Evolutionary conservation across 2,888 invertebrate genomes (phyloP), one percentile per base, ranked within the genome.

Genomic region (Timema podura): DNA sequence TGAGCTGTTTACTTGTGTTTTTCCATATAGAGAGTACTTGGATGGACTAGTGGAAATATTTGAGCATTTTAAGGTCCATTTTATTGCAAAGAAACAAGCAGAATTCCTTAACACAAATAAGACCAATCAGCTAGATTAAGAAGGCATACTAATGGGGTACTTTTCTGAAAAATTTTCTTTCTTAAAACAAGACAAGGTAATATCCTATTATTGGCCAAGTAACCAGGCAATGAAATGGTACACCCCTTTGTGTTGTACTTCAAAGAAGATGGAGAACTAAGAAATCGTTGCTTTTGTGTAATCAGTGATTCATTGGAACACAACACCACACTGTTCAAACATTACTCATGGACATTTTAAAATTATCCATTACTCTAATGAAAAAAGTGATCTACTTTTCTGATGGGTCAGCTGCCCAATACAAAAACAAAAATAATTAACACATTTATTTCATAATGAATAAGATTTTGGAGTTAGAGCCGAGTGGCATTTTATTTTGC

Each of bases 401-500:
- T 59, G 9, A 59, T 59, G 59, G 59, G 16, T 59, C 59, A 44
- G 8, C 59, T 10, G 59, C 59, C 5, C 59, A 59, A 16, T 57
- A 57, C 57, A 57, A 57, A 57, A 57, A 57, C 57, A 57, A 57
- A 16, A 57, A 57, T 16, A n/a, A n/a, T 57, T 57, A 15, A 57
- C n/a, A 57, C n/a, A 57, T 57, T 16, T 57, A 16, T 57, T n/a
- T 57, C 7, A 57, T 16, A n/a, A 57, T 57, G 57, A n/a, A n/a
- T n/a, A 57, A 57, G 57, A 57, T 57, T 57, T 57, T 11, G 13
- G 57, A n/a, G n/a, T n/a, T n/a, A n/a, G n/a, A n/a, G n/a, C n/a
- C n/a, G 57, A 57, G 16, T 57, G 57, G n/a, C 57, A 57, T 57
- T 57, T n/a, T n/a, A n/a, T 57, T 57, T 57, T 57, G 57, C 57